Conservation (phyloP, 35 echinoderm and acorn worm genomes). For the Ophioderma brevispina region DNA sequence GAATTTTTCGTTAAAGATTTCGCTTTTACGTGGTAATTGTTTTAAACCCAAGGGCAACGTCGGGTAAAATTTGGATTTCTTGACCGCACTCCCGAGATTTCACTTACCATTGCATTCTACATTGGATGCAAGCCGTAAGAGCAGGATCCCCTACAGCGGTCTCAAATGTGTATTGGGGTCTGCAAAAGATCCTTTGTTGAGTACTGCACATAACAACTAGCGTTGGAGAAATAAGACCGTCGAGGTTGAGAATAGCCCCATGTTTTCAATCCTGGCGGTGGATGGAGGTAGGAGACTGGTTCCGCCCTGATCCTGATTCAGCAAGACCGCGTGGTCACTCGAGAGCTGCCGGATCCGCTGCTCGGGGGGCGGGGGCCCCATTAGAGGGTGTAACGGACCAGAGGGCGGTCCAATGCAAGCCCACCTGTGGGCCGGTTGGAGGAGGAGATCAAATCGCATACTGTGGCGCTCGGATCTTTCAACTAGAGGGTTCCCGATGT, state of each 20-base stretch:
- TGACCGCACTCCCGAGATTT: no score
- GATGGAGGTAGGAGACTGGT: neutral
- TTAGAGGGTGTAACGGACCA: constrained; percentile 54
- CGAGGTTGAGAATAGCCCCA: neutral
- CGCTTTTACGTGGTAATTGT: no score
- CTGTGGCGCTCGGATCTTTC: constrained; percentile 19
- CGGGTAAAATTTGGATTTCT: no score
- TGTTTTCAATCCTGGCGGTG: neutral
- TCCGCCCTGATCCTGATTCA: neutral
- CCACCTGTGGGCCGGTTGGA: constrained; percentile 24
- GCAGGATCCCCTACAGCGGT: neutral
- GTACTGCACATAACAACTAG: neutral
- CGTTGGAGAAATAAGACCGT: neutral
- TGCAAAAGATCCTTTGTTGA: neutral
- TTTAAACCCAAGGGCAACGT: no score
- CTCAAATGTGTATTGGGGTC: neutral
- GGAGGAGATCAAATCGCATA: constrained; percentile 56
- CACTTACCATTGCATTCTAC: neutral
- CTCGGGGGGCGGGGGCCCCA: no score
- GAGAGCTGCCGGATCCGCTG: neutral
- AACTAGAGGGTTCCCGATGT: constrained; percentile 1
- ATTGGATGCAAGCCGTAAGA: neutral
- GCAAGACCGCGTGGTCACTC: neutral
- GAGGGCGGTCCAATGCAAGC: constrained; percentile 39
- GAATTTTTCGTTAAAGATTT: no score